Base-by-base conservation (phyloP, 2,888 invertebrate genomes). In the Cephus sareptanus region DNA sequence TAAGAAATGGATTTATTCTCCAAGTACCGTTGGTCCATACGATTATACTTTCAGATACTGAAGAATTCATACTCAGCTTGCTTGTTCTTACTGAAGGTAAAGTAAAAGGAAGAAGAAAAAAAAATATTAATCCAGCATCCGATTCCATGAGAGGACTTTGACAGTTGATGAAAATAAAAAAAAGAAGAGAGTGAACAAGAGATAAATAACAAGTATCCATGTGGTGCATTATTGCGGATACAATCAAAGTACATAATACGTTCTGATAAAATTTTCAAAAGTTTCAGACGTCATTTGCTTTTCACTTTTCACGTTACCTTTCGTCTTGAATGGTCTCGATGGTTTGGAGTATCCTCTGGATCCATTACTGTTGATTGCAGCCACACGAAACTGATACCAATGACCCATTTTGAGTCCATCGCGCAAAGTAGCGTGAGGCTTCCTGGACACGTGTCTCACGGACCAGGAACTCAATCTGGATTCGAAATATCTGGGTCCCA, bases 381-480 rank as follows among this genome's bases (percentile, higher is more conserved):
- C 96, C 6, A 96, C 95, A n/a, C 96, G 93, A 87, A 96, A 96
- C 83, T 96, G 94, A 90, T 96, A 96, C 96, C 96, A 96, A 75
- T 95, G 94, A 4, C 96, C 96, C 0, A 95, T 95, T 86, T 94
- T 94, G 75, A 94, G 89, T 40, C 94, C 89, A 77, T 93, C 93
- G 34, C 93, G 93, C 15, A 95, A 90, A 1, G 93, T 92, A 3
- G 93, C 92, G 81, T 92, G 93, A 0, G 93, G 92, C 84, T 94
- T 94, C 81, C 87, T 85, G 31, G 88, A 87, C 34, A 88, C 84
- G 56, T 88, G 90, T 70, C 94, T 89, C n/a, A 93, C 91, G 74
- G 92, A 92, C 96, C 96, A 96, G 34, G 94, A 92, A 40, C 95
- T 94, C 78, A 96, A 92, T 82, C 94, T 93, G 1, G 93, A 93